Evolutionary conservation across 1,140 invertebrate species (phyloP).

Genomic region (Dendroctonus valens): DNA sequence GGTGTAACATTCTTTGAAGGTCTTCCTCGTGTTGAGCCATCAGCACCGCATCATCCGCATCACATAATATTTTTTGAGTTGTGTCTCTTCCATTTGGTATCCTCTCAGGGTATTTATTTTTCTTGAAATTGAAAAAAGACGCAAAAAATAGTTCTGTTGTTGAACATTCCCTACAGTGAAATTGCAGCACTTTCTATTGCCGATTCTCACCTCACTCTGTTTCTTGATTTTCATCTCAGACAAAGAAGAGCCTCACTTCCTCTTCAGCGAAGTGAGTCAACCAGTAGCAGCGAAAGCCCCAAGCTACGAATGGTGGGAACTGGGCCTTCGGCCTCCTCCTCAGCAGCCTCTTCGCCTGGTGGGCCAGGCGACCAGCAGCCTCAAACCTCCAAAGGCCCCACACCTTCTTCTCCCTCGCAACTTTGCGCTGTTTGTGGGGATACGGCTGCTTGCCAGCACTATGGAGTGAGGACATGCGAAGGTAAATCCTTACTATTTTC

Average conservation of each 20-base stretch:
- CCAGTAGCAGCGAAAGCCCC: slow-evolving; percentile 66
- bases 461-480: slow-evolving; percentile 96
- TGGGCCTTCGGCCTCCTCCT: slow-evolving; percentile 60
- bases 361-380: slow-evolving; percentile 37
- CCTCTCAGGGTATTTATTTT: too few relatives aligned
- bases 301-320: slow-evolving; percentile 57
- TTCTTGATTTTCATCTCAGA: not conserved
- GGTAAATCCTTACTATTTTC: slow-evolving; percentile 9
- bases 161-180: too few relatives aligned
- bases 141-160: too few relatives aligned
- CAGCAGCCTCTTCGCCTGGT: slow-evolving; percentile 66
- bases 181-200: too few relatives aligned
- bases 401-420: slow-evolving; percentile 75
- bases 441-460: slow-evolving; percentile 97
- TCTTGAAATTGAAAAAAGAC: too few relatives aligned
- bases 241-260: slow-evolving; percentile 70
- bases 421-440: slow-evolving; percentile 98
- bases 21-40: too few relatives aligned
- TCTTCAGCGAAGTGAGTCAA: slow-evolving; percentile 73
- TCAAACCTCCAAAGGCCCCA: slow-evolving; percentile 51
- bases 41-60: too few relatives aligned
- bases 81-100: too few relatives aligned
- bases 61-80: too few relatives aligned
- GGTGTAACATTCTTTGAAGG: too few relatives aligned
- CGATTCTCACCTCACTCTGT: too few relatives aligned